These are phyloP conservation scores for Cepaea nemoralis DNA, from an alignment of 1,140 invertebrate species.

Conservation along the genomic window DNA sequence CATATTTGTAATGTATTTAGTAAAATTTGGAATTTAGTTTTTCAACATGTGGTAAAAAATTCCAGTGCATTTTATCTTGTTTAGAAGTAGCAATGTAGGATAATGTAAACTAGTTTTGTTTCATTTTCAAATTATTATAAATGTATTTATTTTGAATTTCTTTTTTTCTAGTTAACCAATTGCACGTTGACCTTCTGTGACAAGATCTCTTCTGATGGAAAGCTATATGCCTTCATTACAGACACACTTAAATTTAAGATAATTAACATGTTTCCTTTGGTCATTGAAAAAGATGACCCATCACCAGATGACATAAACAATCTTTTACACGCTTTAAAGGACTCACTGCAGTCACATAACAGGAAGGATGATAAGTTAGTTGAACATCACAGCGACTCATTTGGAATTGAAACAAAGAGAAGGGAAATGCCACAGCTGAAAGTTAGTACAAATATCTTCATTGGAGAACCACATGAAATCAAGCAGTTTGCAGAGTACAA, in stretches of 20 bases:
- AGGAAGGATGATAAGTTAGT: not conserved
- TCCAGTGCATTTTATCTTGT: too few relatives aligned
- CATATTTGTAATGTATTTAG: too few relatives aligned
- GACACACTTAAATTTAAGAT: not conserved
- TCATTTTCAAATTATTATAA: too few relatives aligned
- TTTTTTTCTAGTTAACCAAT: too few relatives aligned
- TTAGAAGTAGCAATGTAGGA: too few relatives aligned
- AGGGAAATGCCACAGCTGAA: not conserved
- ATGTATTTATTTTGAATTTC: too few relatives aligned
- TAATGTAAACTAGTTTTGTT: too few relatives aligned
- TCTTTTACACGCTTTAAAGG: not conserved
- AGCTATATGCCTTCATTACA: too few relatives aligned
- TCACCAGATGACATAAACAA: not conserved
- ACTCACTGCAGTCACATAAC: not conserved
- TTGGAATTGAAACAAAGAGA: not conserved
- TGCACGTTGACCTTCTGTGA: too few relatives aligned
- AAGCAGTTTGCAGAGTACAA: not conserved
- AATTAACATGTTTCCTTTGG: not conserved
- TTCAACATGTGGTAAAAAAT: too few relatives aligned
- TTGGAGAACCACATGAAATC: not conserved
- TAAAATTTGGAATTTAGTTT: too few relatives aligned
- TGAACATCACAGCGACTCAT: not conserved
- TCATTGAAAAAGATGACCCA: not conserved
- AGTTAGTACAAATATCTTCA: not conserved
- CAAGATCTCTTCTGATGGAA: too few relatives aligned